Base-by-base conservation (phyloP, 2,888 invertebrate species). In the Meandrusa payeni region DNA sequence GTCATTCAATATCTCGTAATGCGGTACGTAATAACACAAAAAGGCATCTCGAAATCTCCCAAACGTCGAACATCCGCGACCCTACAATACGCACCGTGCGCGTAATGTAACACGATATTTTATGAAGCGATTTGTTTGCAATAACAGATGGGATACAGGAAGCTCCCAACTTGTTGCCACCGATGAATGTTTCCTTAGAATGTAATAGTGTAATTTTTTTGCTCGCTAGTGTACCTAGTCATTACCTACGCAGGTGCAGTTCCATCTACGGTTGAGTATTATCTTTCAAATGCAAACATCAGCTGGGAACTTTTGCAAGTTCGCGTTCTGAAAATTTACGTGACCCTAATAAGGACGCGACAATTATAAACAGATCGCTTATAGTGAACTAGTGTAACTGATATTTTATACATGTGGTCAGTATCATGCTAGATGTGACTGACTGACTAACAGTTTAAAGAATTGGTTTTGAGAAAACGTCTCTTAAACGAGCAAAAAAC, bases 131-230 rank as follows among this genome's bases (percentile, higher is more conserved):
- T 83, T 83, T 81, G 80, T 76, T 71, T 59, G 69, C 61, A 67
- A 70, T 69, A 59, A 71, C 77, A 77, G 70, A 78, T 81, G 85
- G 86, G 82, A 68, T 72, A 81, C 82, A 83, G 86, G 85, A 83
- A 81, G 74, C 73, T 71, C 65, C 57, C 64, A 76, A 81, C 72
- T 81, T 85, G 86, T 79, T 70, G 66, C 76, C 67, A 71, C 70
- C 61, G 64, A 67, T 61, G 65, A 64, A 60, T 67, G 67, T 66
- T 65, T 69, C 48, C 61, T 57, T 61, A 20, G 31, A 46, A 51
- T 52, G 54, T 61, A 66, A 67, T 67, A 71, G 64, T 59, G 61
- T 59, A 55, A 59, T 59, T 65, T 60, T 69, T 64, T 57, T 64
- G 66, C 69, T 59, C 60, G 59, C 50, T 56, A 64, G 68, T 69